Evolutionary conservation across 2,113 vertebrate species (phyloP).

Genomic region (Eulacestoma nigropectus): DNA sequence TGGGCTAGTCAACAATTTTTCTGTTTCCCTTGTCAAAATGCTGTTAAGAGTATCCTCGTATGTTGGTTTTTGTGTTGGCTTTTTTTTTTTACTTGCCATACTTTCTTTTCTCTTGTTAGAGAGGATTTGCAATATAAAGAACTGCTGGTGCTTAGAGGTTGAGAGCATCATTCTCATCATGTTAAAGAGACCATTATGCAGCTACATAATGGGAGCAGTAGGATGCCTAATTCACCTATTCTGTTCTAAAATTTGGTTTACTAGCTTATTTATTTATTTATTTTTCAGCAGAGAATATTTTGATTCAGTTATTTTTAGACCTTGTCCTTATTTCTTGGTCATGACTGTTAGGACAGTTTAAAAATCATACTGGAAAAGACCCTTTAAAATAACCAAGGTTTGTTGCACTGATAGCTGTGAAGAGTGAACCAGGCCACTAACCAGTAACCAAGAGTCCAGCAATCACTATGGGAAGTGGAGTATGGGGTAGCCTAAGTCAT

Average conservation of each 20-base stretch:
- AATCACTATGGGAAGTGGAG: background rate
- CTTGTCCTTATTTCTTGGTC: background rate
- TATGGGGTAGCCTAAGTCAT: background rate
- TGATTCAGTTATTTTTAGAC: background rate
- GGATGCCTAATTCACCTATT: background rate
- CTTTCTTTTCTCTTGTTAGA: background rate
- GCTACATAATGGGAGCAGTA: background rate
- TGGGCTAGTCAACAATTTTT: background rate
- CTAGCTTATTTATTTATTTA: background rate
- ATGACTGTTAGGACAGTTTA: background rate
- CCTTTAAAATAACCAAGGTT: background rate
- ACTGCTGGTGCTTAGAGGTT: background rate
- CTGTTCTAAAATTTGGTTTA: background rate
- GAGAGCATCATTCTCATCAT: background rate
- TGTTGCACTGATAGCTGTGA: background rate
- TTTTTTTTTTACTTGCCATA: background rate
- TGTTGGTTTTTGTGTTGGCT: accelerated
- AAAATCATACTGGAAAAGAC: background rate
- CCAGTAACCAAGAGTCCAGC: background rate
- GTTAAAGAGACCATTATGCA: background rate
- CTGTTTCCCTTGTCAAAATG: background rate
- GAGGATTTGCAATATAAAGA: background rate
- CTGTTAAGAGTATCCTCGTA: background rate
- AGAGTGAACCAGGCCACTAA: background rate
- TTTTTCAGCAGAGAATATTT: background rate